These are phyloP conservation scores for Tiphia femorata DNA, from an alignment of 2,888 invertebrate species.

Conservation along the genomic window DNA sequence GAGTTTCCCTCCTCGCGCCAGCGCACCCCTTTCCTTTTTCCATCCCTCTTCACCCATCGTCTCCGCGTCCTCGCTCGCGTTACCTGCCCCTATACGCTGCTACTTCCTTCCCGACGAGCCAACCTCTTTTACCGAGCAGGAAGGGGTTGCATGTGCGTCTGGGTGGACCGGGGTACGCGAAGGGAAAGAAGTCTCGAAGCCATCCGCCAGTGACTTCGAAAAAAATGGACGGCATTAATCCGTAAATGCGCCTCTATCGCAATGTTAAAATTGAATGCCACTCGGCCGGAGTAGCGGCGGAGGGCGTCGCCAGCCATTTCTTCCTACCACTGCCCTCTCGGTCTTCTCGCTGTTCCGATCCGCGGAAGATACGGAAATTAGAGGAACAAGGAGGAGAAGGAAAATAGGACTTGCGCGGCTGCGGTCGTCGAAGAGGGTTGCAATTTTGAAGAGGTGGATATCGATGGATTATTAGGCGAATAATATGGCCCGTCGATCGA, in stretches of 20 bases:
- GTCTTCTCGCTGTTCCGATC: no score
- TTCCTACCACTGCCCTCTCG: not conserved
- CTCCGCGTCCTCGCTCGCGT: not conserved
- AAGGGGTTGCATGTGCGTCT: no score
- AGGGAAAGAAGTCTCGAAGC: not conserved
- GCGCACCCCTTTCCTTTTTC: constrained; percentile 4
- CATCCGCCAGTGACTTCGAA: constrained; percentile 6
- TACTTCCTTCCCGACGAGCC: not conserved
- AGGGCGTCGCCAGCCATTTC: not conserved
- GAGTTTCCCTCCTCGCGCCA: not conserved
- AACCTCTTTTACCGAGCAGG: constrained; percentile 1
- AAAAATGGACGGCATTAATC: constrained; percentile 28
- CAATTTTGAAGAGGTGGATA: no score
- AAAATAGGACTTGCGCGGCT: no score
- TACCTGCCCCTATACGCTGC: constrained; percentile 1
- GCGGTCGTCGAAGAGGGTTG: no score
- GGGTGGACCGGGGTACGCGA: not conserved
- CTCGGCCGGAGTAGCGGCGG: not conserved
- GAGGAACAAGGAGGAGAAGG: no score
- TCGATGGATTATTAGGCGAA: no score
- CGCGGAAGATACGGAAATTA: no score
- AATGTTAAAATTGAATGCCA: constrained; percentile 7
- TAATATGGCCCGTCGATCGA: no score
- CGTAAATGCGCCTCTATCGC: constrained; percentile 21
- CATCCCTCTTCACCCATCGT: constrained; percentile 3